Base-by-base conservation (phyloP, 2,888 invertebrate species). In the Macrophya alboannulata region DNA sequence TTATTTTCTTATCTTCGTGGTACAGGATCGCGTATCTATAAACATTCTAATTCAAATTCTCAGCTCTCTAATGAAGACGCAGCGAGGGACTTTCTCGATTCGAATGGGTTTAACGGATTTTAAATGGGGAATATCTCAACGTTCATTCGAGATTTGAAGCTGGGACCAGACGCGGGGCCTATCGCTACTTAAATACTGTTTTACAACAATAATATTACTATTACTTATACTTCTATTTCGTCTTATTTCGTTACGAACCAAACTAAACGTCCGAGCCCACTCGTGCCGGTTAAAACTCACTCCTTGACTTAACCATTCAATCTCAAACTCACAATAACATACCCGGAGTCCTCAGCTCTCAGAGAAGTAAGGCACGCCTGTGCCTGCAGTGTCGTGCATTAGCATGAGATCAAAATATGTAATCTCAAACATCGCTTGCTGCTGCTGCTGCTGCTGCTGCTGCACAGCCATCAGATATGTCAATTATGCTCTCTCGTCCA, bases 391-490 rank as follows among this genome's bases (percentile, higher is more conserved):
- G 82, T 71, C 51, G 55, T 76, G 72, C 85, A 85, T 83, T 85
- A 84, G 83, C 84, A 84, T 85, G 72, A 83, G 76, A 85, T 85
- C 85, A 84, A 85, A 85, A 85, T 85, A 85, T 85, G 85, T 85
- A 85, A 85, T 85, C 85, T 83, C 83, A 84, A 74, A 85, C 83
- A 85, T 85, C 85, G 84, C 83, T 71, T 68, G 81, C 43, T 74
- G 45, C 72, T 40, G 76, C n/a, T n/a, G n/a, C n/a, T n/a, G n/a
- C n/a, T n/a, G n/a, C n/a, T n/a, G n/a, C n/a, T n/a, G n/a, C n/a
- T n/a, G n/a, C n/a, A n/a, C 72, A 65, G 74, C 83, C 84, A 85
- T 85, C 85, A 82, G 85, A 85, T 85, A 85, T 85, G 85, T 84
- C 74, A 72, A 84, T 85, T 85, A 84, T 84, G 65, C 45, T 45